Evolutionary conservation across 35 echinoderm and acorn worm genomes (phyloP).

Genomic region (Patiria miniata): DNA sequence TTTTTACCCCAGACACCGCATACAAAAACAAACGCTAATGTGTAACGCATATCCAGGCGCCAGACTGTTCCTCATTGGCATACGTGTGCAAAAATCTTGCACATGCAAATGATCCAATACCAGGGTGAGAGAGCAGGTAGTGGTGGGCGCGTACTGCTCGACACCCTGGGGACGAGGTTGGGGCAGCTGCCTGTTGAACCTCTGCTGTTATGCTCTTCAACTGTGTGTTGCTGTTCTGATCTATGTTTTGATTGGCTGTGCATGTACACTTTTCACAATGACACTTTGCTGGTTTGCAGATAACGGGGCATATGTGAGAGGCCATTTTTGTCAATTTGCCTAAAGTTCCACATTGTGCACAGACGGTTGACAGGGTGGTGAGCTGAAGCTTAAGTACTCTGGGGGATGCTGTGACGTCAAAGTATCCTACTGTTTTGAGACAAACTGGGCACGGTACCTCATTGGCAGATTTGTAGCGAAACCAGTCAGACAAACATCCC

Average conservation of each 20-base stretch:
- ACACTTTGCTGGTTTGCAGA: neutral
- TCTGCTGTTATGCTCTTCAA: neutral
- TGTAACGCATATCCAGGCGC: too few species aligned
- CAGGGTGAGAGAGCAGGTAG: too few species aligned
- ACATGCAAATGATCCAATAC: too few species aligned
- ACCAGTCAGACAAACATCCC: neutral
- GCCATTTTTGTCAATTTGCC: neutral
- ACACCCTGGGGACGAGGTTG: too few species aligned
- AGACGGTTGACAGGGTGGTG: neutral
- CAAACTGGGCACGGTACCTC: slow-evolving; percentile 1
- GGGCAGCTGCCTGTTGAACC: neutral
- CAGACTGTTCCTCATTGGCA: too few species aligned
- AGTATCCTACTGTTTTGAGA: neutral
- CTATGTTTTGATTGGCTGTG: too few species aligned
- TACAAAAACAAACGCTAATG: too few species aligned
- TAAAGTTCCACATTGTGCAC: slow-evolving; percentile 10
- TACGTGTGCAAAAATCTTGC: too few species aligned
- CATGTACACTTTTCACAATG: neutral
- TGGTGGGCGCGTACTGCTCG: too few species aligned
- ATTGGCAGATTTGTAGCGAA: neutral
- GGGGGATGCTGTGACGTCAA: neutral
- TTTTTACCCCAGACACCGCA: too few species aligned
- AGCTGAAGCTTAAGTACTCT: neutral
- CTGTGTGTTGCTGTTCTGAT: neutral
- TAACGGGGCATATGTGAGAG: slow-evolving; percentile 8